phyloP scores from a whole-genome alignment of 2,113 vertebrate genomes.

The Echinops telfairi region DNA sequence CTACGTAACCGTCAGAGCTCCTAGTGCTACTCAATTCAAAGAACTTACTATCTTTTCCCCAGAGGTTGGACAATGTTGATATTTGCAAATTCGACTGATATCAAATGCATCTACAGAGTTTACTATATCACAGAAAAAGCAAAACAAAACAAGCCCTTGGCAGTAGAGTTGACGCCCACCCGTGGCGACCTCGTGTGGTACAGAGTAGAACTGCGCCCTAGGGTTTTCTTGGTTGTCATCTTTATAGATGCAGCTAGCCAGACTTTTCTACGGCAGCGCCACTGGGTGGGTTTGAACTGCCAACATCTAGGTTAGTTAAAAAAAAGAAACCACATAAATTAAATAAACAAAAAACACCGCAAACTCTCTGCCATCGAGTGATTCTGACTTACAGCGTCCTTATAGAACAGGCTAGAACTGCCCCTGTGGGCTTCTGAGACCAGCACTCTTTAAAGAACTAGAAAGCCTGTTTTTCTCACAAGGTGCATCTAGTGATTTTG shows the following conservation, averaged over 20 bases:
- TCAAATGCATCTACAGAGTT: background rate
- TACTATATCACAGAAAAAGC: background rate
- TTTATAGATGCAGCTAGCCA: background rate
- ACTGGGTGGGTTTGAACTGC: background rate
- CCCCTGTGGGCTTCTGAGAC: no score
- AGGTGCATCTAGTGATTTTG: background rate
- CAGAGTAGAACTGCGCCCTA: background rate
- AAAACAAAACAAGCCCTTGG: background rate
- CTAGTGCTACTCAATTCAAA: background rate
- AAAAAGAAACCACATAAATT: no score
- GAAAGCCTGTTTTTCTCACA: no score
- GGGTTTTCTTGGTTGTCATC: background rate
- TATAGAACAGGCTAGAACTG: no score
- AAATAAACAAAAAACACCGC: no score
- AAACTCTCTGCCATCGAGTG: no score
- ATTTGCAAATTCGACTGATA: background rate
- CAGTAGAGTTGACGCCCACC: no score
- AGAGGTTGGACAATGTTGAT: background rate
- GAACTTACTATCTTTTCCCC: background rate
- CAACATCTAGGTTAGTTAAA: background rate
- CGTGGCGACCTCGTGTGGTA: background rate
- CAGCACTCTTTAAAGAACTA: no score
- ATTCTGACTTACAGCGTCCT: no score
- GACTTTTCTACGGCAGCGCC: background rate
- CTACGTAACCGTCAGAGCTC: background rate